Conservation (phyloP, 2,888 invertebrate species). For the Catocala nupta region DNA sequence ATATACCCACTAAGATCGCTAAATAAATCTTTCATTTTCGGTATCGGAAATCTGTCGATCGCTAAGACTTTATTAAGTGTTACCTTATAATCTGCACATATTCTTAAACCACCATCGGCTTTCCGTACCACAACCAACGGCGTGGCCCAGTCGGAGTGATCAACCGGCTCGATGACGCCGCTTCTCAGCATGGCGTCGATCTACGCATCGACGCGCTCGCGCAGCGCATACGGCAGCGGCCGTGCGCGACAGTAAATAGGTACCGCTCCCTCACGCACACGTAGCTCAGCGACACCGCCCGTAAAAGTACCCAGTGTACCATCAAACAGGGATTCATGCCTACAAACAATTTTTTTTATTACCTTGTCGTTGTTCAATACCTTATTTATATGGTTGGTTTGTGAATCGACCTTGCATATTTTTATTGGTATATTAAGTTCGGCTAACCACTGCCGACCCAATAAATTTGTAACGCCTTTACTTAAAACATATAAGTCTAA, state of each 20-base stretch:
- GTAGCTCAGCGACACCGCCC: conserved; percentile 32
- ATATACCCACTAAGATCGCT: conserved; percentile 17
- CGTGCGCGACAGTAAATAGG: conserved; percentile 45
- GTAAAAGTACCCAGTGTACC: conserved; percentile 30
- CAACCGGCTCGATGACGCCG: neutral
- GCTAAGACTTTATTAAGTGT: conserved; percentile 22
- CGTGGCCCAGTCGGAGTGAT: neutral
- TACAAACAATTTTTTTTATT: conserved; percentile 13
- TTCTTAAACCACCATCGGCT: neutral
- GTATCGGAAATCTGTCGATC: conserved; percentile 15
- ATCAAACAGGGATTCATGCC: conserved; percentile 26
- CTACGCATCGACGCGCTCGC: conserved; percentile 21
- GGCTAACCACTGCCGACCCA: conserved; percentile 14
- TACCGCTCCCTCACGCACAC: conserved; percentile 35
- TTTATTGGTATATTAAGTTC: conserved; percentile 11
- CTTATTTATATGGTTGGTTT: neutral
- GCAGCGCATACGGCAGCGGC: conserved; percentile 35
- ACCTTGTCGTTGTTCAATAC: conserved; percentile 1
- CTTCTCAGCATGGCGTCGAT: conserved; percentile 18
- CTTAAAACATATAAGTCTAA: conserved; percentile 13
- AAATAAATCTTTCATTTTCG: conserved; percentile 10
- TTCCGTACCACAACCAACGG: conserved; percentile 1
- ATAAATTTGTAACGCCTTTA: conserved; percentile 8
- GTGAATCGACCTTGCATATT: neutral
- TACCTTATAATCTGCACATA: conserved; percentile 27